Base-by-base conservation (phyloP, 2,113 vertebrate species). In the Setophaga petechia region DNA sequence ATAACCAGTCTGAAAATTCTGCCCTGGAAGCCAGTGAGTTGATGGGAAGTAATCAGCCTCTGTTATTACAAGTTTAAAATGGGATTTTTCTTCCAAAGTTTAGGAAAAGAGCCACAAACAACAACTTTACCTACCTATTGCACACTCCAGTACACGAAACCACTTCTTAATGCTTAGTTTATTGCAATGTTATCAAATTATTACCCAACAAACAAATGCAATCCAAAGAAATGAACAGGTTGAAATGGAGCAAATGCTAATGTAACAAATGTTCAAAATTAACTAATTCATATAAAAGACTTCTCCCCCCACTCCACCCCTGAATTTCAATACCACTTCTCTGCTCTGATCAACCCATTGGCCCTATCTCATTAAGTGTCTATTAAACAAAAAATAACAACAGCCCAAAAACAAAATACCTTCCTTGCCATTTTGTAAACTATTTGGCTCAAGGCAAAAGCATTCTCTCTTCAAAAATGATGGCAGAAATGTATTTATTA, bases 41-140 rank as follows among this genome's bases (percentile, higher is more conserved):
- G 86, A 96, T 87, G 96, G 78, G 84, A 98, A 97, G 96, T 93
- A 94, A 97, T 92, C 81, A 91, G 69, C 62, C 27, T 49, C 84
- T 1, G 91, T 93, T 84, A 84, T 90, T 87, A 93, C 22, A 57
- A 63, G 91, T 52, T 87, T 52, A 83, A 94, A 90, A 92, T 92
- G 77, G 74, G 31, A 69, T 94, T 97, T 94, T 92, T 47, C 95
- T 94, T 93, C 93, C 87, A 93, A 96, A 97, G 66, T 93, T 96
- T 72, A 90, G 94, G 84, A 93, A 92, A 87, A 83, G 72, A 93
- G 87, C 77, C 81, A 94, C 90, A 76, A 89, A 87, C 84, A 92
- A 85, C 94, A 96, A 80, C 67, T 94, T 77, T 74, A 74, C 79
- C 67, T 73, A 54, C 74, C 91, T 87, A 94, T 5, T 76, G 75